Evolutionary conservation across 2,113 vertebrate genomes (phyloP).

Genomic region (Cettia cetti): DNA sequence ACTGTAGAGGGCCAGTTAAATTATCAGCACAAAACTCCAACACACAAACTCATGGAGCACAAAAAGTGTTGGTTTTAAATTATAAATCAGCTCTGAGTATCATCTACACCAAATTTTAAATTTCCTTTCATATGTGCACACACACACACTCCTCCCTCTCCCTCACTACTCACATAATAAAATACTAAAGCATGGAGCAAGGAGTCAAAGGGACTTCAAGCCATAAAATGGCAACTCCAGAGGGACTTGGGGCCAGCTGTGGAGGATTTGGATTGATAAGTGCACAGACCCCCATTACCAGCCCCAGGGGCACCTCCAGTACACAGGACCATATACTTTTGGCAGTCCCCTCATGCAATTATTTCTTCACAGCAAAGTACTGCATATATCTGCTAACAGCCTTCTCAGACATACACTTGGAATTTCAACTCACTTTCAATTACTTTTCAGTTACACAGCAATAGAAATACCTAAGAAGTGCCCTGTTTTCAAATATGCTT

Average conservation of each 20-base stretch:
- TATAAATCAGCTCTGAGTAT: not conserved
- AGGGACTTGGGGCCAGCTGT: not conserved
- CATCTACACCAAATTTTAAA: not conserved
- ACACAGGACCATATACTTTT: not conserved
- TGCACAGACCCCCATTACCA: not conserved
- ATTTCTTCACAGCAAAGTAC: not conserved
- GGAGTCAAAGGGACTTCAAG: not conserved
- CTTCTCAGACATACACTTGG: not conserved
- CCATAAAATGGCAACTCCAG: not conserved
- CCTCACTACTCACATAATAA: not conserved
- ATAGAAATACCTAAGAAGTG: not conserved
- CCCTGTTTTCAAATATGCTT: not conserved
- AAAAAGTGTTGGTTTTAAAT: not conserved
- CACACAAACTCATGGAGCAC: not conserved
- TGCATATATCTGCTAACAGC: not conserved
- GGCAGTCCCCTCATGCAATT: not conserved
- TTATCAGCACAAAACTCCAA: not conserved
- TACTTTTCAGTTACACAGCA: not conserved
- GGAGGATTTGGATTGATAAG: not conserved
- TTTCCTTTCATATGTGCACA: not conserved
- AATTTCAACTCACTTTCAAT: not conserved
- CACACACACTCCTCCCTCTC: accelerated
- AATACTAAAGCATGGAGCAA: not conserved
- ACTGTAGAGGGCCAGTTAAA: not conserved
- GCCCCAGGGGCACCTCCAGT: not conserved